Evolutionary conservation across 23 tunicate genomes (phyloP), one percentile per base, ranked within the genome.

Genomic region (Halocynthia aurantium): DNA sequence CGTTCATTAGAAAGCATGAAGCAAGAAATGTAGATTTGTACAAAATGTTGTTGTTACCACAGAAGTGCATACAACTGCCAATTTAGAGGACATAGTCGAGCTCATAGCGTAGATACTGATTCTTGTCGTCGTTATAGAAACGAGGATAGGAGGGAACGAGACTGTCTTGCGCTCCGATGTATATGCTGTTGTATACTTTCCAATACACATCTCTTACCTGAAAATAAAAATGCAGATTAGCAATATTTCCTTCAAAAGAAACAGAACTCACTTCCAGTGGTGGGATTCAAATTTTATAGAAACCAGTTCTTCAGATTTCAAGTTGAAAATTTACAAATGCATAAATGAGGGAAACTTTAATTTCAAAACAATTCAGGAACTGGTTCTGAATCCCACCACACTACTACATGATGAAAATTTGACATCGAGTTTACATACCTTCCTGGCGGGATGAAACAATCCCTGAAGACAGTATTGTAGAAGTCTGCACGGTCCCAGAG

Each of bases 401-500:
- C 44, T 31, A 31, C 44, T 31, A 31, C 44, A 31, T 1, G 44
- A 31, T 31, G 2, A 31, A 20, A 68, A 67, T 12, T 12, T 12
- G 20, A 67, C 10, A 67, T 11, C 18, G 10, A 86, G n/a, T 31
- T 31, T 31, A 31, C 44, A 31, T 31, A 31, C 97, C 76, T 91
- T 91, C 83, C 97, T 77, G 12, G 97, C 97, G 2, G 97, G 97
- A 57, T 91, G 97, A 67, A 91, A 91, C 15, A 91, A 61, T 7
- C 97, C 98, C 61, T 94, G 98, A 66, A 94, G 77, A 57, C 96
- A 89, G 67, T 95, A 95, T 75, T 95, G 99, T 78, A 95, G 72
- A 78, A 95, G 55, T 8, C 98, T 63, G 60, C 70, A 70, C 10
- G 96, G 92, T 50, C 99, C 99, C 17, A 95, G 76, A 31, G 99